Evolutionary conservation across 2,797 vertebrate genomes (phyloP), one percentile per base, ranked within the genome.

Genomic region (Rhinatrema bivittatum): DNA sequence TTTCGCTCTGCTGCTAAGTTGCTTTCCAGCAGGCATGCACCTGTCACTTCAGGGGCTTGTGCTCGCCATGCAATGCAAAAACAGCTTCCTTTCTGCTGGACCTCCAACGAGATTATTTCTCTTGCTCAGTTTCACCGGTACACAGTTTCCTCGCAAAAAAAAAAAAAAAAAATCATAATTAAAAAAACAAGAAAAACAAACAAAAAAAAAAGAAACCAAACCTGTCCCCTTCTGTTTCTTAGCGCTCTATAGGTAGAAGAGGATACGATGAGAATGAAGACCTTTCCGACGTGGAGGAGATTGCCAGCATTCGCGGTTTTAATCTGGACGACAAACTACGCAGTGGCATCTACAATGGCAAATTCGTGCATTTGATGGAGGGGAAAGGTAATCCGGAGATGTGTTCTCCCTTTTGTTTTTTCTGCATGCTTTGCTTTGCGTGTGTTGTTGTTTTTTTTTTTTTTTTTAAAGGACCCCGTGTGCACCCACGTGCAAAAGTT

Each of bases 201-300:
- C n/a, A n/a, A n/a, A n/a, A n/a, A n/a, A n/a, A n/a, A n/a, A n/a
- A n/a, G n/a, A n/a, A n/a, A n/a, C n/a, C n/a, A n/a, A n/a, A n/a
- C n/a, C n/a, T n/a, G n/a, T n/a, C n/a, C n/a, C n/a, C n/a, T n/a
- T n/a, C n/a, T 37, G 60, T 60, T 66, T 65, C 56, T 29, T 70
- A 98, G 94, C 90, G 94, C 39, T 83, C 90, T 60, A 88, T 93
- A 59, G 84, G 85, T 73, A 84, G 94, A 68, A 87, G 82, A 73
- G 86, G 94, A 59, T 98, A 98, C 68, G 93, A 93, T 50, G 94
- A 97, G 49, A 84, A 93, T 53, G 94, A 95, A 51, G 94, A 98
- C 62, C 54, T 90, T 35, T 98, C 94, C 8, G 94, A 98, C 36
- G 90, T 94, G 47, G 94, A 98, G 43, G 93, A 97, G 63, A 96